Base-by-base conservation (phyloP, 2,888 invertebrate species). In the Mesorhabditis belari region DNA sequence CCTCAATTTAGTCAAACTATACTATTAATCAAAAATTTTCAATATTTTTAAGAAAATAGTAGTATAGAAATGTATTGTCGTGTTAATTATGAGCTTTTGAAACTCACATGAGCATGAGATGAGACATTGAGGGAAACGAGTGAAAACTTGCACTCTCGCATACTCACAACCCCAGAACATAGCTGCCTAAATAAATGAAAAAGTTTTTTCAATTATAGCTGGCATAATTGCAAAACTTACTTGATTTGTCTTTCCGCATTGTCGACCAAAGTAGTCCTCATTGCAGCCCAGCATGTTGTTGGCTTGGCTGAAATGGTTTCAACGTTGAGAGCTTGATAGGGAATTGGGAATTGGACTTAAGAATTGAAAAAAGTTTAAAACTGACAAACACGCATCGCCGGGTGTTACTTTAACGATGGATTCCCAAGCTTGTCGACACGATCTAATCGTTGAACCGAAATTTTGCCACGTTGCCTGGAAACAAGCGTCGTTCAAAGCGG, bases 91-190 rank as follows among this genome's bases (percentile, higher is more conserved):
- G n/a, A n/a, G n/a, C n/a, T n/a, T n/a, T 23, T 26, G 29, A 24
- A 56, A 67, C 73, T 63, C 55, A 74, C 73, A 64, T 44, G 74
- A 68, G 64, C 74, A 74, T 58, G 57, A 53, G 28, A 60, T 64
- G 27, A 63, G 58, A 58, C 74, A 74, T 49, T 69, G 67, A 5
- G 74, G 74, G 64, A 66, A 74, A 58, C 70, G 58, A 26, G 73
- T 74, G 65, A 73, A 70, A 52, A 67, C 55, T 52, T 70, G 65
- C 29, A 70, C 66, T 28, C 74, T 61, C 1, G 70, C 70, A 56
- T 73, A 74, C 55, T 74, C 74, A 51, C 74, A 74, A 29, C 67
- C 71, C 73, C 73, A 73, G 62, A 73, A 73, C 53, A 65, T 61
- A n/a, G 68, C 62, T 19, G 67, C 73, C 29, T 62, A 63, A 5